Evolutionary conservation across 2,888 invertebrate genomes (phyloP), one percentile per base, ranked within the genome.

Genomic region (Bellardia pandia): DNA sequence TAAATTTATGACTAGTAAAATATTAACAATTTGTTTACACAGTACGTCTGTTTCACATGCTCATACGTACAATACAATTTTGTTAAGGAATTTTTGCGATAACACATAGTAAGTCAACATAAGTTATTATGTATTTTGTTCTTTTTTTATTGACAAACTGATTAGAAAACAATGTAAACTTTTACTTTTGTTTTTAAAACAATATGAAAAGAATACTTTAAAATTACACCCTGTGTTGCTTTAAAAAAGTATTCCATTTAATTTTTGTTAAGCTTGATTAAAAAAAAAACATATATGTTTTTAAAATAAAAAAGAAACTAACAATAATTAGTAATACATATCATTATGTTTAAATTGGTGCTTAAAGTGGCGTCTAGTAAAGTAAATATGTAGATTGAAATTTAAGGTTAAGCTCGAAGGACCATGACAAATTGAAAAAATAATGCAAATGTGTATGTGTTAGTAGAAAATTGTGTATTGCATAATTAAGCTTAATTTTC

Each of bases 1-100:
- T 16, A 62, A 56, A 56, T 53, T 72, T 64, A 72, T 33, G 53
- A 71, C 11, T 40, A 68, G 14, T 37, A 37, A 69, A 56, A 68
- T 68, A 48, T 58, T 56, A 48, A 37, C 33, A 71, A 51, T 79
- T 79, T 64, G 9, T 74, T 72, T 69, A 33, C 11, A n/a, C n/a
- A 37, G 30, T 9, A 30, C 16, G n/a, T 51, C 8, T 64, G 40
- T 68, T 42, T 37, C 33, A 33, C 37, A 37, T 16, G 37, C 6
- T 33, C 2, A 5, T 23, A 23, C 23, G 2, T 37, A 53, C n/a
- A 68, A 58, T 68, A 56, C 40, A 56, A 40, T 66, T 37, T 37
- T 77, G 66, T 5, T 53, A 71, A 71, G 62, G 71, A 79, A 79
- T 79, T 79, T 79, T 45, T 16, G 64, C 66, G 76, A 76, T 76